phyloP scores from a whole-genome alignment of 2,113 vertebrate genomes.

The Gila orcuttii region DNA sequence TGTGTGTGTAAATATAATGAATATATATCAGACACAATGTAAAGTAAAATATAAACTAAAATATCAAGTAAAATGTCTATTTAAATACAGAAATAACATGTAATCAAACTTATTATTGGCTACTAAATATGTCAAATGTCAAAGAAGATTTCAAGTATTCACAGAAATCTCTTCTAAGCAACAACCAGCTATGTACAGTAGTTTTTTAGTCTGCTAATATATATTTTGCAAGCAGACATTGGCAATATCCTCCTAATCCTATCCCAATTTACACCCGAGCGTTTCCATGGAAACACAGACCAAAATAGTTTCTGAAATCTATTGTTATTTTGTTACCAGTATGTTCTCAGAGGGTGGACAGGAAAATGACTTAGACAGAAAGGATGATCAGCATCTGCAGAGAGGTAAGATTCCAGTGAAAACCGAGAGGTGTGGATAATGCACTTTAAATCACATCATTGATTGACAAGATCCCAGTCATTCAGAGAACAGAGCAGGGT shows the following conservation, averaged over 20 bases:
- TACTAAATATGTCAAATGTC: too few species aligned
- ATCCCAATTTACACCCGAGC: slow-evolving; percentile 11
- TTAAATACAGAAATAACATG: neutral
- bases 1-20: too few species aligned
- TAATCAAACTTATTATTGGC: too few species aligned
- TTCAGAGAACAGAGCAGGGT: slow-evolving; percentile 11
- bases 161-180: neutral
- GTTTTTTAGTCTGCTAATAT: neutral
- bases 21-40: too few species aligned
- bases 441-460: slow-evolving; percentile 35
- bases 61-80: neutral
- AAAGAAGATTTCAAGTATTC: neutral
- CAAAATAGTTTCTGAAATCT: slow-evolving; percentile 62
- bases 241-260: slow-evolving; percentile 29
- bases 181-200: slow-evolving; percentile 1
- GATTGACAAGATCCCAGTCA: slow-evolving; percentile 2
- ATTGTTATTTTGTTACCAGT: slow-evolving; percentile 56
- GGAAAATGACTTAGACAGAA: slow-evolving; percentile 25
- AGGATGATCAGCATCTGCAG: slow-evolving; percentile 22
- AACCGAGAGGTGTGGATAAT: neutral
- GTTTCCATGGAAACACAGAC: slow-evolving; percentile 63
- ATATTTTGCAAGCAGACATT: slow-evolving; percentile 14
- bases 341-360: slow-evolving; percentile 46
- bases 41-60: too few species aligned
- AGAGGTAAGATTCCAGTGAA: slow-evolving; percentile 30